These are phyloP conservation scores for Halcyon smyrnensis DNA, from an alignment of 2,797 vertebrate species.

Conservation along the genomic window DNA sequence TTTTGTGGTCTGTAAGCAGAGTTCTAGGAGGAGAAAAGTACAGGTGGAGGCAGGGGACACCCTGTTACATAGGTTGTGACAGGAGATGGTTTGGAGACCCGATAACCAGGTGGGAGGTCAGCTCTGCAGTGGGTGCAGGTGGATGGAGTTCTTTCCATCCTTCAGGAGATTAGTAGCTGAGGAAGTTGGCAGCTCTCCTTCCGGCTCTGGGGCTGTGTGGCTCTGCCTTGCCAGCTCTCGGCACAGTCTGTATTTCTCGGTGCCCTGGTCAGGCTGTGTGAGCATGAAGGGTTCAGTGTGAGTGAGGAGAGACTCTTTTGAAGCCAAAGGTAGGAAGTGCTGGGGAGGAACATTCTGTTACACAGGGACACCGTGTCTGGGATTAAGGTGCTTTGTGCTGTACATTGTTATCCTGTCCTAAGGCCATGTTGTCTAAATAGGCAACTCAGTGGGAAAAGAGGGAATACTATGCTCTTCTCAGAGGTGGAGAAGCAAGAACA, in stretches of 20 bases:
- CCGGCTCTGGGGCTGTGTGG: neutral
- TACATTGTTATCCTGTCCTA: neutral
- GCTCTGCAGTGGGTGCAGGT: neutral
- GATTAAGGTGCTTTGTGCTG: neutral
- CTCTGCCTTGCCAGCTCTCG: neutral
- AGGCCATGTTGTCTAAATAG: neutral
- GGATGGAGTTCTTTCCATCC: neutral
- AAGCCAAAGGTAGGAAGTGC: neutral
- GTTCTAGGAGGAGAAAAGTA: neutral
- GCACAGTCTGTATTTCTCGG: neutral
- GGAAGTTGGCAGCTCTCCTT: neutral
- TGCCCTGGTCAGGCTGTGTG: neutral
- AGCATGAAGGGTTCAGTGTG: neutral
- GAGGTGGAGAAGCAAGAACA: slow-evolving; percentile 5
- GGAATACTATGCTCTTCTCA: neutral
- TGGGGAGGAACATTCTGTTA: neutral
- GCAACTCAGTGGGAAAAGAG: neutral
- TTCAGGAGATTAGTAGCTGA: neutral
- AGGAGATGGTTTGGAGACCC: neutral
- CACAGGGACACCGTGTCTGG: neutral
- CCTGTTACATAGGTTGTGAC: neutral
- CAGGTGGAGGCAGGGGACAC: neutral
- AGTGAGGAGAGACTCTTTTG: neutral
- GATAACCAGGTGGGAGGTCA: neutral
- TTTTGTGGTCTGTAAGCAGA: neutral